phyloP scores from a whole-genome alignment of 2,797 vertebrate species.

The Galago senegalensis region DNA sequence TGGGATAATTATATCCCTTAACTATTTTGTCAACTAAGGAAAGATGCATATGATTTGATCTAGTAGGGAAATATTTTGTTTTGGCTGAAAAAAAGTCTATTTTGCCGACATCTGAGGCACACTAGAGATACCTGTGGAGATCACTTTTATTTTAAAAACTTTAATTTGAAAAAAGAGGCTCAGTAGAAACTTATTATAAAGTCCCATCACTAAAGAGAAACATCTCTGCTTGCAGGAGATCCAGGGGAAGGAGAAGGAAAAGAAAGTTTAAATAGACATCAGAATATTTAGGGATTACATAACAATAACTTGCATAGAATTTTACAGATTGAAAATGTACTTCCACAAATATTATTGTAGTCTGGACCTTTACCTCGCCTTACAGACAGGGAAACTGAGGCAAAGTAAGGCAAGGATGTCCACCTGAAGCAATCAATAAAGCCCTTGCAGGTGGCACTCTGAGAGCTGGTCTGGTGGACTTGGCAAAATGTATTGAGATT shows the following conservation, averaged over 20 bases:
- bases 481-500: fast-evolving
- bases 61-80: neutral
- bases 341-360: neutral
- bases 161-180: neutral
- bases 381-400: neutral
- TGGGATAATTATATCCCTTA: neutral
- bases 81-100: neutral
- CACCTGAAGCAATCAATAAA: neutral
- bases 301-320: neutral
- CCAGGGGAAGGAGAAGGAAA: neutral
- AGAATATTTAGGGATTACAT: neutral
- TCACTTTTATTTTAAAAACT: neutral
- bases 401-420: neutral
- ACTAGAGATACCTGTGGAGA: neutral
- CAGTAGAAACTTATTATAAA: neutral
- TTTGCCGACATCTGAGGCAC: neutral
- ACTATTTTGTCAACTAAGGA: neutral
- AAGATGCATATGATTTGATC: neutral
- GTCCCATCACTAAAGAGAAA: neutral
- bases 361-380: neutral
- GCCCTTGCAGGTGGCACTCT: neutral
- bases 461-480: neutral
- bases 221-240: neutral
- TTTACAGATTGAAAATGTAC: neutral
- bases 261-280: neutral